Conservation (phyloP, 2,888 invertebrate species). For the Blastobasis lacticolella region DNA sequence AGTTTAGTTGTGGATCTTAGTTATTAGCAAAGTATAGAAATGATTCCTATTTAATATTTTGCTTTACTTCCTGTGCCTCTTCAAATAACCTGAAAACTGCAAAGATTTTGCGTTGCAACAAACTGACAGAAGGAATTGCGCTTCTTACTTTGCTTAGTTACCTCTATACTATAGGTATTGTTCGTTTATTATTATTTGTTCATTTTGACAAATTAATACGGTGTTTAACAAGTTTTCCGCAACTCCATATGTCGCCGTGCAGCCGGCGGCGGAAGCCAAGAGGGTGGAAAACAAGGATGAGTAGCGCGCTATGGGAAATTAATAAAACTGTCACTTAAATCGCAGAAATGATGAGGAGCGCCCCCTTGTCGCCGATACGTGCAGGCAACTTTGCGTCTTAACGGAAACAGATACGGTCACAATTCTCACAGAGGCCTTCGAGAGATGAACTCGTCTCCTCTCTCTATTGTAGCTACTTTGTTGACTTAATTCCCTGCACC, state of each 20-base stretch:
- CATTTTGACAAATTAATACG: not conserved
- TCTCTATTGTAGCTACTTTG: conserved; percentile 56
- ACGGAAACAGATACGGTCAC: conserved; percentile 24
- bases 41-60: too few relatives aligned
- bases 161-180: too few relatives aligned
- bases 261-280: conserved; percentile 54
- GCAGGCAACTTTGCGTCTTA: conserved; percentile 41
- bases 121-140: too few relatives aligned
- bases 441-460: conserved; percentile 33
- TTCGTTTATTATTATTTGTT: too few relatives aligned
- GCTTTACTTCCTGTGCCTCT: too few relatives aligned
- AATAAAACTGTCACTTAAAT: conserved; percentile 85
- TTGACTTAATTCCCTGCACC: conserved; percentile 62
- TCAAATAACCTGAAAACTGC: too few relatives aligned
- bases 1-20: too few relatives aligned
- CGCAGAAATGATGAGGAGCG: conserved; percentile 58
- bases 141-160: too few relatives aligned
- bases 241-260: conserved; percentile 57
- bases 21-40: too few relatives aligned
- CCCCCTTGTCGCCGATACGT: conserved; percentile 38
- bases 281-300: conserved; percentile 66
- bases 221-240: conserved; percentile 7
- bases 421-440: conserved; percentile 21
- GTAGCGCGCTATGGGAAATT: conserved; percentile 73
- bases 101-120: too few relatives aligned